phyloP scores from a whole-genome alignment of 2,797 vertebrate species.

The Loris lydekkerianus region DNA sequence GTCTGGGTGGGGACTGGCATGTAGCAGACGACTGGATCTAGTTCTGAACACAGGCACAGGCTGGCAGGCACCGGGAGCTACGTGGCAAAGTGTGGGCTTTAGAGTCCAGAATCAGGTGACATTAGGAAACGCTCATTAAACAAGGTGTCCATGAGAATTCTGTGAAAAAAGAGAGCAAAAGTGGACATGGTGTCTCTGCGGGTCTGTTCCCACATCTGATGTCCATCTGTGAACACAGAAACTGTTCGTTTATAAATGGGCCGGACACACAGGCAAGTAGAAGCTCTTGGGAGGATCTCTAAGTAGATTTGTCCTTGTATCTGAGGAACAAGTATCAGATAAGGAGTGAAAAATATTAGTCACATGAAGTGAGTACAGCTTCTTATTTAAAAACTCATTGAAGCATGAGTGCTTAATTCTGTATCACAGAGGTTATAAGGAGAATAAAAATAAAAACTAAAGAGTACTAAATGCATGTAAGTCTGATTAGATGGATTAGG shows the following conservation, averaged over 20 bases:
- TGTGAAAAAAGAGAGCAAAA: too few species aligned
- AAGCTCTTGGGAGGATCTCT: neutral
- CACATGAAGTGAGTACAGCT: neutral
- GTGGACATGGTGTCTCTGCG: too few species aligned
- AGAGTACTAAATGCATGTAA: neutral
- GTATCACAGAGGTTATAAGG: neutral
- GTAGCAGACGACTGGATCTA: fast-evolving
- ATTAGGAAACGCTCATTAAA: too few species aligned
- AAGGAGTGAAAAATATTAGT: neutral
- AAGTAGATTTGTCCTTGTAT: neutral
- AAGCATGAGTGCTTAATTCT: neutral
- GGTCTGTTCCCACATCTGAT: too few species aligned
- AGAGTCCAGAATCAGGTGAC: neutral
- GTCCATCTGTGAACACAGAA: neutral
- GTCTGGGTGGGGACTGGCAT: neutral
- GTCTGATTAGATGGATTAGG: neutral
- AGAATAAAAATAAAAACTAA: neutral
- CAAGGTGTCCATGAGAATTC: neutral
- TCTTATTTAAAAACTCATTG: neutral
- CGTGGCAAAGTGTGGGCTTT: fast-evolving
- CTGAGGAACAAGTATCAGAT: neutral
- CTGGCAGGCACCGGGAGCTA: fast-evolving
- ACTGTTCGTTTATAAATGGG: neutral
- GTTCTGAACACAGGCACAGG: fast-evolving
- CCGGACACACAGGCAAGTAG: neutral